A percentile compares a stretch with the other conserved stretches of the same genome.
phyloP scores from a whole-genome alignment of 2,888 invertebrate genomes.

The Pheosia gnoma region DNA sequence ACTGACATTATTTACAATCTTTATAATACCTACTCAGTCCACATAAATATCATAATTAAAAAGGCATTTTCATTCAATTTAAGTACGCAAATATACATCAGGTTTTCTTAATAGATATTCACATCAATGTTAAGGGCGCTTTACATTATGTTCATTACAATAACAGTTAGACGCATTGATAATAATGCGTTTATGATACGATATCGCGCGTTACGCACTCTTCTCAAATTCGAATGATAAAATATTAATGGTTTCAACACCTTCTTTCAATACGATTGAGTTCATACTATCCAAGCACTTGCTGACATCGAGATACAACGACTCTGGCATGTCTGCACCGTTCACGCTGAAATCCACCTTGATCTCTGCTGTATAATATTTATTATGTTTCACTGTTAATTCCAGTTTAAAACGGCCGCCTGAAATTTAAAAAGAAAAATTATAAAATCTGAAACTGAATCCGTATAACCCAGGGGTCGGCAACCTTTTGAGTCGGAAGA shows the following conservation, averaged over 20 bases:
- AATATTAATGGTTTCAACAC: constrained; percentile 29
- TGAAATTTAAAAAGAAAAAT: background rate
- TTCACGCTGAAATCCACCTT: constrained; percentile 22
- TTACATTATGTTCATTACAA: background rate
- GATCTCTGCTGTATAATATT: constrained; percentile 9
- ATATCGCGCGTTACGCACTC: background rate
- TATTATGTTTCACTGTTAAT: constrained; percentile 17
- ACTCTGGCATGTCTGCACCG: constrained; percentile 10
- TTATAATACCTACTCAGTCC: background rate
- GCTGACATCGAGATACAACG: constrained; percentile 21
- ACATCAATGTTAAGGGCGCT: background rate
- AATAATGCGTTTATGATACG: background rate
- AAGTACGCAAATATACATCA: background rate
- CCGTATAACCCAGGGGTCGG: too few species aligned
- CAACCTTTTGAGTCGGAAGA: too few species aligned
- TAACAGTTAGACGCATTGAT: background rate
- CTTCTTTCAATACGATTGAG: constrained; percentile 33
- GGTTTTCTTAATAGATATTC: background rate
- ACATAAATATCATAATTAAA: background rate
- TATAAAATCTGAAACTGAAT: too few species aligned
- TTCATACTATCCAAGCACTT: constrained; percentile 26
- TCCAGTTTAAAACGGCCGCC: constrained; percentile 18
- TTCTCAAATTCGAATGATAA: constrained; percentile 29
- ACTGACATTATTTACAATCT: too few species aligned
- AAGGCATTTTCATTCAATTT: background rate